Conservation (phyloP, 2,888 invertebrate species). For the Hylaea fasciaria region DNA sequence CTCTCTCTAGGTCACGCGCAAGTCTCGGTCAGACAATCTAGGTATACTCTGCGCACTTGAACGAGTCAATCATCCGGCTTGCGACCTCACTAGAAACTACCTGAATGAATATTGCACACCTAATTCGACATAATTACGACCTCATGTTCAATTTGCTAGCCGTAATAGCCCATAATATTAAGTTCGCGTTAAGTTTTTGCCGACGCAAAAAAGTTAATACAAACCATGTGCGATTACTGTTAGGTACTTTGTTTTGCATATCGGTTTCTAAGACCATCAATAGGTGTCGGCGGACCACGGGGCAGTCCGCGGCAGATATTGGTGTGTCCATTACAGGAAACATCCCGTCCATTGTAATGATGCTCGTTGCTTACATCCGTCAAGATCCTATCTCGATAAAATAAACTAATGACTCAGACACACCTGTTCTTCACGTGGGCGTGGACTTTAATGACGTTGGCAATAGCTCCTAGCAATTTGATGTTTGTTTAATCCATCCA, state of each 20-base stretch:
- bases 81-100: constrained; percentile 43
- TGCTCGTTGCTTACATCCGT: constrained; percentile 74
- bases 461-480: constrained; percentile 67
- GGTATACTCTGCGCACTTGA: constrained; percentile 32
- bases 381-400: constrained; percentile 78
- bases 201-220: constrained; percentile 66
- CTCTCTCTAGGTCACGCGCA: constrained; percentile 40
- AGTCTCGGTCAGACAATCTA: constrained; percentile 32
- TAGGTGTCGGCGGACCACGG: constrained; percentile 55
- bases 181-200: constrained; percentile 67
- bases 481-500: constrained; percentile 60
- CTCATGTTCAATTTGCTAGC: constrained; percentile 72
- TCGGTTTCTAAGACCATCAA: constrained; percentile 71
- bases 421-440: constrained; percentile 69
- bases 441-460: constrained; percentile 64
- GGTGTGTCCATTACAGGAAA: constrained; percentile 76
- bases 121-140: constrained; percentile 64
- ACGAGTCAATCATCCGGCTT: constrained; percentile 37
- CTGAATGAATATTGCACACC: constrained; percentile 72
- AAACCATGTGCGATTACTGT: constrained; percentile 75
- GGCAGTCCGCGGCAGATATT: constrained; percentile 52
- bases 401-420: constrained; percentile 78
- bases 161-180: too few species aligned
- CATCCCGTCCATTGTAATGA: constrained; percentile 74
- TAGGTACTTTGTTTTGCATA: constrained; percentile 74